Conservation (phyloP, 2,888 invertebrate genomes). For the Ephialtes manifestator region DNA sequence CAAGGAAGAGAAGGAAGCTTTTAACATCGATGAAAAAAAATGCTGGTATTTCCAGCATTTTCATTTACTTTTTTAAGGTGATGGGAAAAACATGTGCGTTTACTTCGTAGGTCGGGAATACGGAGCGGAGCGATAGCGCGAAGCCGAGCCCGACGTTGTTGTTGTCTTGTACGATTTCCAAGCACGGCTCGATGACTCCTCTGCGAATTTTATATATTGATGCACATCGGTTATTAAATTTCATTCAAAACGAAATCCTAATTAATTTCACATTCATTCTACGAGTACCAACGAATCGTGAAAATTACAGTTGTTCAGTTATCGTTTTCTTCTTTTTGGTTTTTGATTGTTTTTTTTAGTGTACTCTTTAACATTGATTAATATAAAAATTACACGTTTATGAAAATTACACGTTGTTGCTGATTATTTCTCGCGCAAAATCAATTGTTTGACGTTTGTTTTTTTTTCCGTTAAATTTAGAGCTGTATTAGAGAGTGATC, state of each 20-base stretch:
- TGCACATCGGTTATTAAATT: conserved; percentile 75
- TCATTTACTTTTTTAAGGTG: conserved; percentile 29
- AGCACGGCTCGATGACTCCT: conserved; percentile 87
- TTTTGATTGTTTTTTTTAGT: conserved; percentile 34
- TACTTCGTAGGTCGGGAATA: conserved; percentile 88
- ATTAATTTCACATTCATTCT: conserved; percentile 27
- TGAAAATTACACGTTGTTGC: conserved; percentile 57
- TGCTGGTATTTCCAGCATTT: conserved; percentile 33
- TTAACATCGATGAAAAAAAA: conserved; percentile 58
- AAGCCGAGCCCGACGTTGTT: conserved; percentile 86
- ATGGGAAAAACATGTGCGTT: conserved; percentile 71
- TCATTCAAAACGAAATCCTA: conserved; percentile 43
- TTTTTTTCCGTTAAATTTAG: conserved; percentile 65
- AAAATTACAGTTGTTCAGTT: conserved; percentile 43
- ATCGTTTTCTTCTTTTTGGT: conserved; percentile 3
- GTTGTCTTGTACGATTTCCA: conserved; percentile 88
- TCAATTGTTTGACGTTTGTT: conserved; percentile 45
- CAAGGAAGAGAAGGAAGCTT: conserved; percentile 60
- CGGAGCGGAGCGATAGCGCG: conserved; percentile 88
- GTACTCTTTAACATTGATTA: conserved; percentile 59
- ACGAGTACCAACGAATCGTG: conserved; percentile 46
- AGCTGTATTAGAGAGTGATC: conserved; percentile 54
- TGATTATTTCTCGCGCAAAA: conserved; percentile 53
- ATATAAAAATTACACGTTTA: conserved; percentile 60
- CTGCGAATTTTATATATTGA: conserved; percentile 86